Evolutionary conservation across 2,113 vertebrate genomes (phyloP).

Genomic region (Tragelaphus strepsiceros): DNA sequence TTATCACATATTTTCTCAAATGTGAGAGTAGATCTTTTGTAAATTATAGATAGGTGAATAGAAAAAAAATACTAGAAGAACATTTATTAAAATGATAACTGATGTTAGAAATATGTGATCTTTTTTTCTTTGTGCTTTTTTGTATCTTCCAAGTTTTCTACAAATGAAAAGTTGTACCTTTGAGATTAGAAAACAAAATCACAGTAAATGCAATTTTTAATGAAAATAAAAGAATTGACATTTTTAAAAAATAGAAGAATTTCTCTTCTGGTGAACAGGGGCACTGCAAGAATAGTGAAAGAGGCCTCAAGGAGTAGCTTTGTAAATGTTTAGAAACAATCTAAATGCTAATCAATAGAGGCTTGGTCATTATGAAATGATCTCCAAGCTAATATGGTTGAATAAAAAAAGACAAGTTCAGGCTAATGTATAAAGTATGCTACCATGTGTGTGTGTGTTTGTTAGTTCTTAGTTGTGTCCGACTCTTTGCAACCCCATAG

Average conservation of each 20-base stretch:
- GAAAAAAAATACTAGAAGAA: constrained; percentile 4
- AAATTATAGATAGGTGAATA: neutral
- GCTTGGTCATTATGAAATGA: neutral
- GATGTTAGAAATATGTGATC: constrained; percentile 25
- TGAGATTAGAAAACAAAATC: constrained; percentile 35
- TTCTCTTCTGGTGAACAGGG: neutral
- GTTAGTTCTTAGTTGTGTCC: neutral
- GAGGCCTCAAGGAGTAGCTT: constrained; percentile 8
- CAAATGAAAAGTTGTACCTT: constrained; percentile 11
- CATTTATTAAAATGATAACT: constrained; percentile 8
- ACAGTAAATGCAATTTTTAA: constrained; percentile 26
- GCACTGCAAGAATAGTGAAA: neutral
- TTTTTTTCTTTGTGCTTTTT: neutral
- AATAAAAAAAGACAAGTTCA: neutral
- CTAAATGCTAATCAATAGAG: neutral
- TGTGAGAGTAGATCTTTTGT: neutral
- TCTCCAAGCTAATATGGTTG: constrained; percentile 18
- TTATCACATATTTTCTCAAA: neutral
- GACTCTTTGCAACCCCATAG: neutral
- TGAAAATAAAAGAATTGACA: neutral
- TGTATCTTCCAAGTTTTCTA: neutral
- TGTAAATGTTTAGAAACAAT: constrained; percentile 39
- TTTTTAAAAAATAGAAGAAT: neutral
- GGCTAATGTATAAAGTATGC: neutral
- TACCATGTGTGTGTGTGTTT: neutral